phyloP scores from a whole-genome alignment of 2,113 vertebrate species.

The Plecotus auritus region DNA sequence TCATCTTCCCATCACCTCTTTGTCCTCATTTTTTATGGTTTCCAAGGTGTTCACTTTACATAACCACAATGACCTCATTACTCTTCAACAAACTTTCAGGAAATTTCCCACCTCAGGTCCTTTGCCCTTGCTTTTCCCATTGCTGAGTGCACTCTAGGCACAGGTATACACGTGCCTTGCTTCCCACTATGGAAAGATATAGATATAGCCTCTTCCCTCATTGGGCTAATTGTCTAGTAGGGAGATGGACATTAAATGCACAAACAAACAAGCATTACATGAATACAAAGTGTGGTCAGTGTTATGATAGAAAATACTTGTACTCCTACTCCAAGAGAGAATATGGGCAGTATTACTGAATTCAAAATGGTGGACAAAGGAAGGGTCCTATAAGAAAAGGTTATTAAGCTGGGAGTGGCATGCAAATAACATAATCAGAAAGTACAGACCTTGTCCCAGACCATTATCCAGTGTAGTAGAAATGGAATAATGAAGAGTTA shows the following conservation, averaged over 20 bases:
- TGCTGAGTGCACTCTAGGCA: no score
- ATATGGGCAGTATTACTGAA: background rate
- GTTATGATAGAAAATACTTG: background rate
- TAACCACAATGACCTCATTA: background rate
- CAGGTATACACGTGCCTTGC: background rate
- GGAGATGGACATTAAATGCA: background rate
- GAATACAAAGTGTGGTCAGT: background rate
- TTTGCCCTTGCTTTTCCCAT: background rate
- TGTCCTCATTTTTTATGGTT: background rate
- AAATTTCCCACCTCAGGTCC: background rate
- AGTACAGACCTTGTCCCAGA: background rate
- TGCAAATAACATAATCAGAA: background rate
- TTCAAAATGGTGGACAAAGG: background rate
- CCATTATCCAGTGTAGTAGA: background rate
- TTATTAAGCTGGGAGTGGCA: background rate
- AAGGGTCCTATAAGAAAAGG: background rate
- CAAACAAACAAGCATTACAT: background rate
- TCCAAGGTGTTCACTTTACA: background rate
- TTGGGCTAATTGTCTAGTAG: background rate
- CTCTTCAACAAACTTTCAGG: background rate
- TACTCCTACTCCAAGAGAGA: background rate
- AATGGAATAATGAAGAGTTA: background rate
- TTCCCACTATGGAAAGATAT: background rate
- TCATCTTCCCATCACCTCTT: background rate
- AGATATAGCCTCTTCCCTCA: background rate